Base-by-base conservation (phyloP, 2,888 invertebrate genomes). In the Teleiodes luculella region DNA sequence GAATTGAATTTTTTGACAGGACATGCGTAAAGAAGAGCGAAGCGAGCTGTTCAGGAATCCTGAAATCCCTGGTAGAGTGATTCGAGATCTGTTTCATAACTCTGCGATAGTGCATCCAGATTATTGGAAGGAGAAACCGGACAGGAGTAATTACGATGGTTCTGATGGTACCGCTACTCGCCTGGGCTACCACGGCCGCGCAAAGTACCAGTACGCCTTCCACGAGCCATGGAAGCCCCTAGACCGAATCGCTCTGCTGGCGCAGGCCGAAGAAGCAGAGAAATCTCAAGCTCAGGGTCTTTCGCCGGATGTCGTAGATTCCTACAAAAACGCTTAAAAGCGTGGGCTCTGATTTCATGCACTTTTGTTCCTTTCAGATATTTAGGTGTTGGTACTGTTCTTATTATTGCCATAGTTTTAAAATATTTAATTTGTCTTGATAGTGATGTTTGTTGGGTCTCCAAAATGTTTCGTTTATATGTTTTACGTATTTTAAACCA, bases 151-250 rank as follows among this genome's bases (percentile, higher is more conserved):
- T 43, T 1, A n/a, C 13, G 49, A 36, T 1, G 20, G 75, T 65
- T 1, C 45, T 77, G 39, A 16, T 2, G 16, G 4, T 5, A 18
- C 10, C 39, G 16, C 2, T 18, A 16, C 77, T 0, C 78, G 76
- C 51, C 73, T 88, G 7, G 83, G 87, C 0, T 88, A 87, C 58
- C 88, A 88, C 49, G 88, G 88, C 0, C 76, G 60, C 36, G 75
- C 55, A 46, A 88, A 84, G 59, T 86, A 79, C 57, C 87, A 83
- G 57, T 86, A 77, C 56, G 88, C 88, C 0, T 88, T 88, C 61
- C 87, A 88, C 46, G 87, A 87, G 60, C 88, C 88, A 0, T 88
- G 88, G 87, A 80, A 72, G 39, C 88, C 88, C 0, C 57, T 86
- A 28, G 86, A 88, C 63, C 73, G 88, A 37, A 52, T 83, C 37